Evolutionary conservation across 2,888 invertebrate species (phyloP), one percentile per base, ranked within the genome.

Genomic region (Eretmocerus hayati): DNA sequence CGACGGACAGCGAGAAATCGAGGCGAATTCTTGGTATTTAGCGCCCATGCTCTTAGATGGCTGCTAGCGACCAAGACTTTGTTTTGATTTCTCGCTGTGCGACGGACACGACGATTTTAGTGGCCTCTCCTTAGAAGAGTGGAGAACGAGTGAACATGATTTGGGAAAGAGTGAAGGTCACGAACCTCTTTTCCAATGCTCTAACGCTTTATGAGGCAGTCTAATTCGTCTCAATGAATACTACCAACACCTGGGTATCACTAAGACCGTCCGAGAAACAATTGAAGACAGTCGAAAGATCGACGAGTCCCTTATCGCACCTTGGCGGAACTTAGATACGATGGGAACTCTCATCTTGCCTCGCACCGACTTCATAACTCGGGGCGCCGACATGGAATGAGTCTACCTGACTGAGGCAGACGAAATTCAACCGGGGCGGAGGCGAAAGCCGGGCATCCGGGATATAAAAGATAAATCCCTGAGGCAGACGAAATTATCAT

Each of bases 31-130:
- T 11, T 19, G 40, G 18, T 31, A 22, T 2, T 33, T 53, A 48
- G 62, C 62, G 4, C 57, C 67, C 3, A 33, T 40, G 11, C 63
- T 64, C 54, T n/a, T n/a, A n/a, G 63, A 65, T 21, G 58, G 61
- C 0, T 23, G 35, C 4, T 65, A 66, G 37, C 64, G 64, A 44
- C 61, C 58, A 2, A 44, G 59, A 2, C 56, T 65, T 9, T 54
- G n/a, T n/a, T n/a, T n/a, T n/a, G n/a, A n/a, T n/a, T n/a, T n/a
- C n/a, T n/a, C n/a, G n/a, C n/a, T n/a, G n/a, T n/a, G n/a, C n/a
- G n/a, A n/a, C n/a, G n/a, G n/a, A n/a, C n/a, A n/a, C n/a, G n/a
- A n/a, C n/a, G n/a, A n/a, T n/a, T n/a, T n/a, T n/a, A n/a, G n/a
- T n/a, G n/a, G n/a, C n/a, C n/a, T n/a, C n/a, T n/a, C n/a, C n/a